phyloP scores from a whole-genome alignment of 2,113 vertebrate species.

The Polyodon spathula region DNA sequence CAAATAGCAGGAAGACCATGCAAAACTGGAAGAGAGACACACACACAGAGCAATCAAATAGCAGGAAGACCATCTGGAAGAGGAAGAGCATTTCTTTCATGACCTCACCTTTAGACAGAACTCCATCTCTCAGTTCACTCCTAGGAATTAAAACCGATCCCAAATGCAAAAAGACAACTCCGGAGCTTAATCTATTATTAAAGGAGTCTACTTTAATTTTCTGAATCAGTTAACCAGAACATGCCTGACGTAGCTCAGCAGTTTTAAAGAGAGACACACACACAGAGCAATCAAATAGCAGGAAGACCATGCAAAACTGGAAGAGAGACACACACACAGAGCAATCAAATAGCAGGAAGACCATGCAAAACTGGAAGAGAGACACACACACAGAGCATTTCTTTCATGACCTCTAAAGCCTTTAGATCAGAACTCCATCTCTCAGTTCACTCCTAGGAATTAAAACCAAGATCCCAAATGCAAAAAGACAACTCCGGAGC shows the following conservation, averaged over 20 bases:
- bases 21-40: background rate
- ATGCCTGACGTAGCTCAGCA: constrained; percentile 10
- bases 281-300: constrained; percentile 19
- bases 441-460: constrained; percentile 22
- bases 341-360: constrained; percentile 15
- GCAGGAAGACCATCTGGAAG: constrained; percentile 66
- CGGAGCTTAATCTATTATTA: constrained; percentile 29
- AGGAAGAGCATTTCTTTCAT: background rate
- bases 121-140: constrained; percentile 16
- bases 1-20: constrained; percentile 11
- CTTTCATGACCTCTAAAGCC: constrained; percentile 16
- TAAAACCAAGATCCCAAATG: constrained; percentile 22
- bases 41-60: constrained; percentile 60
- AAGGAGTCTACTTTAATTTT: constrained; percentile 48
- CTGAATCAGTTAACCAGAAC: constrained; percentile 58
- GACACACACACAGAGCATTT: constrained; percentile 14
- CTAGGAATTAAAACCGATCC: constrained; percentile 23
- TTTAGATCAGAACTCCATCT: constrained; percentile 5
- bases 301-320: too few relatives aligned
- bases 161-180: constrained; percentile 33
- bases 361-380: background rate
- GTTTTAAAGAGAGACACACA: constrained; percentile 20
- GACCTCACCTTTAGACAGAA: constrained; percentile 13
- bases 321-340: constrained; percentile 11
- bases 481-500: constrained; percentile 31